These are phyloP conservation scores for Ahaetulla prasina DNA, from an alignment of 2,113 vertebrate genomes.

Conservation along the genomic window DNA sequence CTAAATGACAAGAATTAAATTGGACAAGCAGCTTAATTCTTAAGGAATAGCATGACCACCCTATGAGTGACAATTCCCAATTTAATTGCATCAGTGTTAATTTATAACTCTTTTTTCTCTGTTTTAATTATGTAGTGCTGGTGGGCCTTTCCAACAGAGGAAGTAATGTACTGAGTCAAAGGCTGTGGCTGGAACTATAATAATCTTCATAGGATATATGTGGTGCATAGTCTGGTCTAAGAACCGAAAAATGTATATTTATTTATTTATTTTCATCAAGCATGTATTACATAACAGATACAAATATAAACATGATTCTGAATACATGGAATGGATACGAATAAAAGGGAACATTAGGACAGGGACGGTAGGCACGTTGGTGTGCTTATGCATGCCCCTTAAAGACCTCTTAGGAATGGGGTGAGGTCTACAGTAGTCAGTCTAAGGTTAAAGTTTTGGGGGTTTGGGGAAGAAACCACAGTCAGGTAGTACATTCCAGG, in stretches of 20 bases:
- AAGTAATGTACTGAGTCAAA: slow-evolving; percentile 36
- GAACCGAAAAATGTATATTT: background rate
- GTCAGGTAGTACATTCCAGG: too few species aligned
- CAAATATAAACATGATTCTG: too few species aligned
- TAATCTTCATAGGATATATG: slow-evolving; percentile 45
- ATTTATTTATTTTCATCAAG: too few species aligned
- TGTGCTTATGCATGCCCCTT: too few species aligned
- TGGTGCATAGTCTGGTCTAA: background rate
- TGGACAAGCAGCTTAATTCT: slow-evolving; percentile 61
- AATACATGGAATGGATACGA: too few species aligned
- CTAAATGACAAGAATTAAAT: slow-evolving; percentile 51
- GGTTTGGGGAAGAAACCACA: too few species aligned
- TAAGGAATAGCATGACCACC: slow-evolving; percentile 55
- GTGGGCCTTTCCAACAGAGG: slow-evolving; percentile 36
- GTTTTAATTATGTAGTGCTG: slow-evolving; percentile 53
- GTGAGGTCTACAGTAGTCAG: too few species aligned
- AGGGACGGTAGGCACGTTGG: too few species aligned
- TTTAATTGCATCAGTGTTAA: slow-evolving; percentile 62
- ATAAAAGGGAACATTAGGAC: too few species aligned
- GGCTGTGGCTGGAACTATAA: slow-evolving; percentile 45
- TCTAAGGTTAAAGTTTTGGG: too few species aligned
- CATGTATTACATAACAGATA: too few species aligned
- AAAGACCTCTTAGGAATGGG: too few species aligned
- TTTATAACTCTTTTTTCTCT: slow-evolving; percentile 57
- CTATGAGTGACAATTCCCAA: slow-evolving; percentile 49